These are phyloP conservation scores for Todiramphus chloris DNA, from an alignment of 2,113 vertebrate species.

Conservation along the genomic window DNA sequence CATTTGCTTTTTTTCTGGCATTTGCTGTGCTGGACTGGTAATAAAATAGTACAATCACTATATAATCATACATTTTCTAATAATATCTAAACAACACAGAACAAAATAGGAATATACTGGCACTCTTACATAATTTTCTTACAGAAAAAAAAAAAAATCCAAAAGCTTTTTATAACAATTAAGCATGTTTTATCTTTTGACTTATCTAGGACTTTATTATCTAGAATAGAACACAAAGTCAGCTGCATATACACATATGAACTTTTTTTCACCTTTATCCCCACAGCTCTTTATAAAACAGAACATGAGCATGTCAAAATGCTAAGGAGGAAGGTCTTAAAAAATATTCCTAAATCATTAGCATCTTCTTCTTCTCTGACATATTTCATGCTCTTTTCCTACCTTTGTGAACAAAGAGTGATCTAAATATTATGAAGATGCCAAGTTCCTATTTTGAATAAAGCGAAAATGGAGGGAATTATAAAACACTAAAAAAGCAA, in stretches of 20 bases:
- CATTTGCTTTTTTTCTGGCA: background rate
- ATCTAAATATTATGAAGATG: background rate
- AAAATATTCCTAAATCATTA: background rate
- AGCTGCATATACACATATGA: fast-evolving
- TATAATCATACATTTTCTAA: background rate
- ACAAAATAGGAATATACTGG: background rate
- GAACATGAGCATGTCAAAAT: background rate
- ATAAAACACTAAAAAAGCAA: background rate
- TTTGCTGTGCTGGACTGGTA: background rate
- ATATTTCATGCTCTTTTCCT: background rate
- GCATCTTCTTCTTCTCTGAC: background rate
- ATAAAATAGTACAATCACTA: background rate
- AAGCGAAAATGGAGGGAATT: background rate
- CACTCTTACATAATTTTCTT: background rate
- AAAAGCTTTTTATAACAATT: background rate
- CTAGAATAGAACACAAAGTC: background rate
- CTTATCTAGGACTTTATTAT: background rate
- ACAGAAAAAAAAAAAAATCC: background rate
- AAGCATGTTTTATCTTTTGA: background rate
- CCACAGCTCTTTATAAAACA: background rate
- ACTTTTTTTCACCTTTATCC: background rate
- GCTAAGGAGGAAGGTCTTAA: background rate
- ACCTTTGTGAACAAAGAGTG: background rate
- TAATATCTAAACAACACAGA: background rate
- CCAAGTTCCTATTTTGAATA: background rate